These are phyloP conservation scores for Corythaixoides concolor DNA, from an alignment of 2,113 vertebrate species.

Conservation along the genomic window DNA sequence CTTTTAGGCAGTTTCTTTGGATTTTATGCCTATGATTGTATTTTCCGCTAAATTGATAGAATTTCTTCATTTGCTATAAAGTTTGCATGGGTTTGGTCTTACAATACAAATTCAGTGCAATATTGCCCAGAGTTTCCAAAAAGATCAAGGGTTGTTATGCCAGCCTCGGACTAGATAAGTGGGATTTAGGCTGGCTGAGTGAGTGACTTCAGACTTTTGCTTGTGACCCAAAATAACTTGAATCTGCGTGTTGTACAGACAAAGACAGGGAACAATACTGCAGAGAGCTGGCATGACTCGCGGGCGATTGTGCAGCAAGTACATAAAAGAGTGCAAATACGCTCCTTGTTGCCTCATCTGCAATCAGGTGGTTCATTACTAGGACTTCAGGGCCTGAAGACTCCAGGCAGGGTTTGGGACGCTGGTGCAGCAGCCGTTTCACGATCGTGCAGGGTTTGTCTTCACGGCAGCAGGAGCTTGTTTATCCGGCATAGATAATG, in stretches of 20 bases:
- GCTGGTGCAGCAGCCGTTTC: not conserved
- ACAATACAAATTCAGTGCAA: not conserved
- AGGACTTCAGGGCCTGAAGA: not conserved
- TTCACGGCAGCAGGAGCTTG: not conserved
- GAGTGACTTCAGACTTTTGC: not conserved
- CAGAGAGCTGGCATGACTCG: not conserved
- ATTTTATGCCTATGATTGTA: not conserved
- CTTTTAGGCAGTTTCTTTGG: not conserved
- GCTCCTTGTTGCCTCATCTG: not conserved
- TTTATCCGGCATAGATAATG: not conserved
- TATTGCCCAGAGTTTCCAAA: not conserved
- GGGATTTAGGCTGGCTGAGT: not conserved
- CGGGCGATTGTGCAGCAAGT: accelerated
- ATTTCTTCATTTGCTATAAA: not conserved
- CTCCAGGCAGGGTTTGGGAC: not conserved
- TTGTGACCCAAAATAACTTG: not conserved
- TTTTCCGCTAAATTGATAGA: not conserved
- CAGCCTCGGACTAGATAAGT: not conserved
- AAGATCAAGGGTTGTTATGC: not conserved
- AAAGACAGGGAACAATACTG: not conserved
- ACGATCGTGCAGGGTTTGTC: not conserved
- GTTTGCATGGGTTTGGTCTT: not conserved
- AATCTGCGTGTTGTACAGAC: not conserved
- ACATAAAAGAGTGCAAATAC: not conserved
- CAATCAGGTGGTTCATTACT: not conserved